phyloP scores from a whole-genome alignment of 2,113 vertebrate species.

The Mustelus asterias region DNA sequence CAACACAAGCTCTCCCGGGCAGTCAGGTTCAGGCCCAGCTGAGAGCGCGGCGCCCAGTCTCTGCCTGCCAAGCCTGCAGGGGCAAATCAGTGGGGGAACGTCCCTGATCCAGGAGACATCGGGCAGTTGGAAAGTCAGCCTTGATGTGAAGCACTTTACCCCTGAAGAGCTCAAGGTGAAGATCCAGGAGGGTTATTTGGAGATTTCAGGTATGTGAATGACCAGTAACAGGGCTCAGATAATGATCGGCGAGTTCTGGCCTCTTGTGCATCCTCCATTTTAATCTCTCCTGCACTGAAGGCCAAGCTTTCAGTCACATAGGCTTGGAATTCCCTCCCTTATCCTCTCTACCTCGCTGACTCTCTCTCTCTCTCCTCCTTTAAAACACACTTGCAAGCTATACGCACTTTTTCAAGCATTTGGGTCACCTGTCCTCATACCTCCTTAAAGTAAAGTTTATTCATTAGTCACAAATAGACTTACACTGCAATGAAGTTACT shows the following conservation, averaged over 20 bases:
- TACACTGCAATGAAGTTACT: too few relatives aligned
- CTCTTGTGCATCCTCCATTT: not conserved
- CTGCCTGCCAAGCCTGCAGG: slow-evolving; percentile 38
- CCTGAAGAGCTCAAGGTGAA: slow-evolving; percentile 56
- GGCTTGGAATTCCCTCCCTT: not conserved
- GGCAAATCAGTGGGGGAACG: slow-evolving; percentile 44
- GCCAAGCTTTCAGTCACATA: not conserved
- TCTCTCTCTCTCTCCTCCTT: not conserved
- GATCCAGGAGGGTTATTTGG: slow-evolving; percentile 52
- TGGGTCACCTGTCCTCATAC: not conserved
- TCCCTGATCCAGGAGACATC: slow-evolving; percentile 47
- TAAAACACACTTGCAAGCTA: not conserved
- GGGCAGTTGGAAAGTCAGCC: slow-evolving; percentile 55
- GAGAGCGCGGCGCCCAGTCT: not conserved
- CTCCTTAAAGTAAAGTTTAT: too few relatives aligned
- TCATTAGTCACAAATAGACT: too few relatives aligned
- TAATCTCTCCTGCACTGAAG: not conserved
- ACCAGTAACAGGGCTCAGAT: not conserved
- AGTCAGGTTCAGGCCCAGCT: slow-evolving; percentile 45
- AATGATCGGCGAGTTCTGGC: not conserved
- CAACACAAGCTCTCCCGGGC: slow-evolving; percentile 49
- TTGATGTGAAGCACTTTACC: slow-evolving; percentile 62
- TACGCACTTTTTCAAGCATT: not conserved
- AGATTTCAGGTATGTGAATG: slow-evolving; percentile 53
- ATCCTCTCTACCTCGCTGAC: not conserved